A percentile compares a stretch with the other conserved stretches of the same genome.
phyloP scores from a whole-genome alignment of 2,113 vertebrate genomes.

The Paratilapia polleni region DNA sequence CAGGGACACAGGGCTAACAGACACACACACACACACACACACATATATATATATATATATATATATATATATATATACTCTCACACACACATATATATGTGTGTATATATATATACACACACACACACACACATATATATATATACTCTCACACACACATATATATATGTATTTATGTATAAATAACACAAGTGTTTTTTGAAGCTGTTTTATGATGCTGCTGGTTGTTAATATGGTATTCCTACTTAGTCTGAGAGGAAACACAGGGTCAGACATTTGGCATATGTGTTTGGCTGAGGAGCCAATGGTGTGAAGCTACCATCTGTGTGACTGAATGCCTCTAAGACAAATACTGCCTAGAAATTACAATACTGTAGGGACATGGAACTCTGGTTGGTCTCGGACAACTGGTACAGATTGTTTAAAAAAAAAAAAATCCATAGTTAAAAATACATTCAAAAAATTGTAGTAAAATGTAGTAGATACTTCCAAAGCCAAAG shows the following conservation, averaged over 20 bases:
- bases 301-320: not conserved
- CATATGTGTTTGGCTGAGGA: not conserved
- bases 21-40: no score
- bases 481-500: not conserved
- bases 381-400: not conserved
- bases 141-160: no score
- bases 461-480: not conserved
- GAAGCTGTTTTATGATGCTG: not conserved
- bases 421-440: not conserved
- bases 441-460: not conserved
- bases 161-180: no score
- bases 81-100: no score
- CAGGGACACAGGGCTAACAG: no score
- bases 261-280: not conserved
- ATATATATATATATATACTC: no score
- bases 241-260: not conserved
- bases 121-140: no score
- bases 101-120: no score
- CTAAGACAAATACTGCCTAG: not conserved
- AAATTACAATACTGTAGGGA: not conserved
- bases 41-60: no score
- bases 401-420: not conserved
- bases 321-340: conserved; percentile 9
- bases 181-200: not conserved
- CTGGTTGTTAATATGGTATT: not conserved